These are phyloP conservation scores for Argyra leucocephala DNA, from an alignment of 2,888 invertebrate genomes.

Conservation along the genomic window DNA sequence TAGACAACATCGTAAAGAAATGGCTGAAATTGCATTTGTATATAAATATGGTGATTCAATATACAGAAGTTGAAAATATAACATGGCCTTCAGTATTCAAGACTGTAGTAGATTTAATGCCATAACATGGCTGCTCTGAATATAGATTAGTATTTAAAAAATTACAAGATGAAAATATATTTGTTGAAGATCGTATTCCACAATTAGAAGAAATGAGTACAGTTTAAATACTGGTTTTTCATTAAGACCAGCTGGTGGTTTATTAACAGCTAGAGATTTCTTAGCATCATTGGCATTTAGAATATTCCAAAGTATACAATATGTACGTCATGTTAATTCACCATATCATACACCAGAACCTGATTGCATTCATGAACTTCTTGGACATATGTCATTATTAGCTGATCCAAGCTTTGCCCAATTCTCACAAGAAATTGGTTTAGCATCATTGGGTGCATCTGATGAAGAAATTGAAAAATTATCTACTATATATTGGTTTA, in stretches of 20 bases:
- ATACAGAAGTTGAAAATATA: constrained; percentile 78
- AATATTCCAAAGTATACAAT: constrained; percentile 99
- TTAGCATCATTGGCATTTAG: constrained; percentile 96
- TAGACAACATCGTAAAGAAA: too few relatives aligned
- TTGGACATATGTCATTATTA: constrained; percentile 96
- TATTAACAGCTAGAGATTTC: constrained; percentile 95
- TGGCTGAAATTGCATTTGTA: constrained; percentile 92
- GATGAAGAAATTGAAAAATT: constrained; percentile 96
- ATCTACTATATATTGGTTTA: constrained; percentile 99
- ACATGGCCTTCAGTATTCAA: constrained; percentile 96
- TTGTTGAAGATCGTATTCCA: constrained; percentile 78
- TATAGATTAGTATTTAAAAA: constrained; percentile 75
- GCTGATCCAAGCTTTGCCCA: constrained; percentile 96
- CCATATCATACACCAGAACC: constrained; percentile 99
- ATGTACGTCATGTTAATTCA: too few relatives aligned
- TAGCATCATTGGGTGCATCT: too few relatives aligned
- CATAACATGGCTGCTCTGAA: constrained; percentile 87
- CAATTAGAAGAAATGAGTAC: constrained; percentile 91
- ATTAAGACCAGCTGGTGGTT: constrained; percentile 87
- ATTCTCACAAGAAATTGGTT: constrained; percentile 99
- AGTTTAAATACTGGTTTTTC: constrained; percentile 90
- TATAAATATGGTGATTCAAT: constrained; percentile 91
- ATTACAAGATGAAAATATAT: constrained; percentile 82
- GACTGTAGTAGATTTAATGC: too few relatives aligned
- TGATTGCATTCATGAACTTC: constrained; percentile 91